Conservation (phyloP, 2,888 invertebrate species). For the Andrena bicolor region DNA sequence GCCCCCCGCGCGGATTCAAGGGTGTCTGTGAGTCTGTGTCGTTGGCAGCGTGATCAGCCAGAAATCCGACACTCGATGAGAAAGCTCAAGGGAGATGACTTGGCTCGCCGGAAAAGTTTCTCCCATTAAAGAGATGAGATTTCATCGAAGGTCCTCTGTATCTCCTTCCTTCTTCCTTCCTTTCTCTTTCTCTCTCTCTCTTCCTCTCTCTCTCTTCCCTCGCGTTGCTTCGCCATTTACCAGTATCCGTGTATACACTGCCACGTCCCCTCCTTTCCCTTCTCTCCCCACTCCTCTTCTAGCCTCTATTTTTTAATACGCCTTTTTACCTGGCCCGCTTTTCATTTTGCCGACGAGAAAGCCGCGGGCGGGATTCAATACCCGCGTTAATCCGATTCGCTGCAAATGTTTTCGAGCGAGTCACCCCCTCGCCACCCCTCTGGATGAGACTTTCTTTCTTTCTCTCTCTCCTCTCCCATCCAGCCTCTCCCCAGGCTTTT, state of each 20-base stretch:
- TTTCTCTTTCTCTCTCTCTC: slow-evolving; percentile 8
- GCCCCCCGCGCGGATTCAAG: slow-evolving; percentile 30
- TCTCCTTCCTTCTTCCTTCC: slow-evolving; percentile 26
- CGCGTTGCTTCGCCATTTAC: slow-evolving; percentile 13
- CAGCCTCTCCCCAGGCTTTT: slow-evolving; percentile 32
- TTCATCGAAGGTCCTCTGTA: slow-evolving; percentile 64
- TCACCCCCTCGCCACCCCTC: slow-evolving; percentile 19
- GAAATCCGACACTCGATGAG: slow-evolving; percentile 73
- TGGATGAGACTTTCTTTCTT: not conserved
- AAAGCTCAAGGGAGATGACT: slow-evolving; percentile 66
- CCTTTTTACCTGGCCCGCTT: slow-evolving; percentile 60
- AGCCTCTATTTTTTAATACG: slow-evolving; percentile 56
- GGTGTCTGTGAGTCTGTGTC: slow-evolving; percentile 60
- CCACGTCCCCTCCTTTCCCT: slow-evolving; percentile 18
- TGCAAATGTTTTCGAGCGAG: slow-evolving; percentile 71
- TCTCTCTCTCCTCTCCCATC: not conserved
- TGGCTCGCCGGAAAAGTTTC: slow-evolving; percentile 67
- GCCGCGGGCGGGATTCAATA: slow-evolving; percentile 73
- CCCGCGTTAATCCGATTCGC: slow-evolving; percentile 73
- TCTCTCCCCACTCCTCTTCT: not conserved
- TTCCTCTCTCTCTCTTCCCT: slow-evolving; percentile 15
- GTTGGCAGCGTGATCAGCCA: slow-evolving; percentile 65
- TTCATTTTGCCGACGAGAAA: slow-evolving; percentile 67
- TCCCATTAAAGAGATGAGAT: slow-evolving; percentile 75
- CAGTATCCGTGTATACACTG: slow-evolving; percentile 23